Conservation (phyloP, 2,888 invertebrate genomes). For the Ellobium chinense region DNA sequence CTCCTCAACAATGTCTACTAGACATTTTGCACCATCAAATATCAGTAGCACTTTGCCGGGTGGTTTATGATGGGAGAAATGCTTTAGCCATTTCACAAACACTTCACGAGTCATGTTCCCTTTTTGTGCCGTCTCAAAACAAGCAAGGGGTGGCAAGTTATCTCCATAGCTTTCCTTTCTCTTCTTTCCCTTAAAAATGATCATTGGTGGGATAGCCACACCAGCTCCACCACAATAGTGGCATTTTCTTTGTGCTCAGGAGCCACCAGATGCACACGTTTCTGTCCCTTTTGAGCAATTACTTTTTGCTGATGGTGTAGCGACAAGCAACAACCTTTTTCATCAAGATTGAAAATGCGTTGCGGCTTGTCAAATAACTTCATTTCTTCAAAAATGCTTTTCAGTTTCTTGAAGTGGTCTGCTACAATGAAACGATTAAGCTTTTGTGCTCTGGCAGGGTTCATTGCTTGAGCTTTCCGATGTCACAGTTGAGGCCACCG, state of each 20-base stretch:
- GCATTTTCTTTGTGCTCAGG: conserved; percentile 10
- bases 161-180: conserved; percentile 12
- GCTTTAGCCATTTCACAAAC: not conserved
- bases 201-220: conserved; percentile 9
- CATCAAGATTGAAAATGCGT: conserved; percentile 11
- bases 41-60: not conserved
- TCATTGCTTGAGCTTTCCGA: conserved; percentile 15
- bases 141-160: conserved; percentile 11
- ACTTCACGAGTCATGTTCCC: not conserved
- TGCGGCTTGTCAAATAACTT: conserved; percentile 1
- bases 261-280: not conserved
- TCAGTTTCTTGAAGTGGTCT: conserved; percentile 1
- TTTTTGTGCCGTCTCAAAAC: not conserved
- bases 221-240: not conserved
- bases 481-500: not conserved
- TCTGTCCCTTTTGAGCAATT: not conserved
- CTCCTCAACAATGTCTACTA: conserved; percentile 6
- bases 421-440: conserved; percentile 4
- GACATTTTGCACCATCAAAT: conserved; percentile 4
- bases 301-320: conserved; percentile 10
- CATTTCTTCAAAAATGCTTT: not conserved
- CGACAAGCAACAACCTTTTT: conserved; percentile 15
- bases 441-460: not conserved
- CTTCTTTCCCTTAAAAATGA: conserved; percentile 23
- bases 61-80: not conserved